Evolutionary conservation across 2,113 vertebrate species (phyloP).

Genomic region (Pogonocichla stellata): DNA sequence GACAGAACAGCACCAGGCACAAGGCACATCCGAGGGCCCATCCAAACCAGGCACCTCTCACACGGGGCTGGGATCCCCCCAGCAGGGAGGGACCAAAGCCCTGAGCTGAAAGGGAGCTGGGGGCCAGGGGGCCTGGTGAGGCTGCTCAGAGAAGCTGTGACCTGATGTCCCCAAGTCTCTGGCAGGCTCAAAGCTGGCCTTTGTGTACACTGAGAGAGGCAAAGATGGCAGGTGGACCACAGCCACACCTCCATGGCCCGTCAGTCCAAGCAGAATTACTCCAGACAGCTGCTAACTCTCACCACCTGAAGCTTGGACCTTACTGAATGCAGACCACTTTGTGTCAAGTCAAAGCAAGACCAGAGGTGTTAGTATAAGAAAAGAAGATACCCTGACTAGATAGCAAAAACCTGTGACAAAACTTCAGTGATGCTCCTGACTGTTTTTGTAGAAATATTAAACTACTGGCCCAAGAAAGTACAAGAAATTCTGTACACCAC

Average conservation of each 20-base stretch:
- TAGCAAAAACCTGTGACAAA: neutral
- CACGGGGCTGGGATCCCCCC: neutral
- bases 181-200: neutral
- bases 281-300: neutral
- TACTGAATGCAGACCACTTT: neutral
- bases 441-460: neutral
- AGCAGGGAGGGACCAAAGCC: neutral
- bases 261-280: neutral
- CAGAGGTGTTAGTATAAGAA: neutral
- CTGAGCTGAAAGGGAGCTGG: neutral
- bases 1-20: neutral
- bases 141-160: neutral
- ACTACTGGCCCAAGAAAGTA: neutral
- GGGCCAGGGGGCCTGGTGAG: neutral
- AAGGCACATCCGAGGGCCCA: fast-evolving
- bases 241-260: neutral
- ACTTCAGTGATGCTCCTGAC: neutral
- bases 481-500: neutral
- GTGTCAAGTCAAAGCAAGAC: neutral
- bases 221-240: neutral
- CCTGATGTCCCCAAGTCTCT: neutral
- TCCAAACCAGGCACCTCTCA: neutral
- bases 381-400: neutral
- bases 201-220: neutral
- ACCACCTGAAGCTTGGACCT: neutral